Base-by-base conservation (phyloP, 2,888 invertebrate species). In the Nowickia ferox region DNA sequence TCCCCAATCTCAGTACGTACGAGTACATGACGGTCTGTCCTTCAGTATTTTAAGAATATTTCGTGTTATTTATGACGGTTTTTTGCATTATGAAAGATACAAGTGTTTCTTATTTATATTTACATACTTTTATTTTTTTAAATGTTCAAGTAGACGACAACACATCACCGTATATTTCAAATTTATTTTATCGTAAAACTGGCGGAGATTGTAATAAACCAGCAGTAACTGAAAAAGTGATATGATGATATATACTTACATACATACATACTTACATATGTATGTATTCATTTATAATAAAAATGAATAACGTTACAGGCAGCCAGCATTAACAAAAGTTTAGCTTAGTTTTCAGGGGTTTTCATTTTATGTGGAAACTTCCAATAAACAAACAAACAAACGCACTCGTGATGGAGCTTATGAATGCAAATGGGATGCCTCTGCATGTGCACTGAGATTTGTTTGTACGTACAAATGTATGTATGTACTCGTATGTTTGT, bases 1-100 rank as follows among this genome's bases (percentile, higher is more conserved):
- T 65, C 22, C 44, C 38, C 0, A 30, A 30, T 30, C 30, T 30
- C 30, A 30, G 30, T 30, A 30, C 30, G 30, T 30, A 30, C 2
- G 30, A 30, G 30, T 30, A 30, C 30, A 30, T 30, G 30, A 30
- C 30, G 30, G 6, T 30, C 72, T 71, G 53, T 74, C 40, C 44
- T 59, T 55, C 30, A 72, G 44, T 71, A 69, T 81, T 76, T 83
- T 76, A 55, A 69, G 77, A 87, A 84, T 88, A 86, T 87, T 86
- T 86, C 75, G 65, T 81, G 81, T 88, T 88, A 87, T 87, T 87
- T 88, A 88, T 86, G 86, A 86, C 86, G 81, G 65, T 63, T 72
- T 68, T 80, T 83, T 80, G 65, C 76, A 79, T 86, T 88, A 83
- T 88, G 84, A 85, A 86, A 84, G 84, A 82, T 87, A 87, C 87